Conservation (phyloP, 2,797 vertebrate species). For the Arnoldichthys spilopterus region DNA sequence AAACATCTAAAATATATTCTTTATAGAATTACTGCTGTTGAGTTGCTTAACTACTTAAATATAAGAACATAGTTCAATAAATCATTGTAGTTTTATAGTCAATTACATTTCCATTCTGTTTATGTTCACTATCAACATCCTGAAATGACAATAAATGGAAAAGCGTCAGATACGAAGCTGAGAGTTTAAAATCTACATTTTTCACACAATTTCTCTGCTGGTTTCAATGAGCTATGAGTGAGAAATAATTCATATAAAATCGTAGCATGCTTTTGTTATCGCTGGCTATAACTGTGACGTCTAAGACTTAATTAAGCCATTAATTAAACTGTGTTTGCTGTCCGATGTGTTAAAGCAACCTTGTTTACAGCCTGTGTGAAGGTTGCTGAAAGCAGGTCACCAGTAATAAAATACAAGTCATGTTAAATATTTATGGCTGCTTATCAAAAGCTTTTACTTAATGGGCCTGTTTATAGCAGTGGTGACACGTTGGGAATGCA, state of each 20-base stretch:
- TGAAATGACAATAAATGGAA: too few relatives aligned
- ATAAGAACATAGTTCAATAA: too few relatives aligned
- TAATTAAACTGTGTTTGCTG: neutral
- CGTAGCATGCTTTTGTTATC: neutral
- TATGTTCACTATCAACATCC: too few relatives aligned
- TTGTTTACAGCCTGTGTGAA: neutral
- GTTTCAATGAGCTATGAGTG: neutral
- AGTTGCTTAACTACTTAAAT: too few relatives aligned
- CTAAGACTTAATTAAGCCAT: neutral
- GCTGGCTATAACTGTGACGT: neutral
- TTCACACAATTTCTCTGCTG: neutral
- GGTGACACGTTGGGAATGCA: slow-evolving; percentile 22
- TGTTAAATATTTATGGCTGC: slow-evolving; percentile 39
- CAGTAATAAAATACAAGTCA: slow-evolving; percentile 9
- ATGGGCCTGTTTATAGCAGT: slow-evolving; percentile 12
- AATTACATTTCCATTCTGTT: too few relatives aligned
- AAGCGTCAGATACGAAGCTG: neutral
- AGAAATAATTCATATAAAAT: neutral
- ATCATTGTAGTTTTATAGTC: too few relatives aligned
- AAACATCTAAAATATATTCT: too few relatives aligned
- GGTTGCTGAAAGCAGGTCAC: slow-evolving; percentile 9
- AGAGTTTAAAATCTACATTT: neutral
- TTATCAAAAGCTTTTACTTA: slow-evolving; percentile 25
- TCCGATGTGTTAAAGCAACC: neutral
- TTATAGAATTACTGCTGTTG: too few relatives aligned